A percentile compares a stretch with the other conserved stretches of the same genome.
These are phyloP conservation scores for Grallaria varia DNA, from an alignment of 2,113 vertebrate genomes.

Conservation along the genomic window DNA sequence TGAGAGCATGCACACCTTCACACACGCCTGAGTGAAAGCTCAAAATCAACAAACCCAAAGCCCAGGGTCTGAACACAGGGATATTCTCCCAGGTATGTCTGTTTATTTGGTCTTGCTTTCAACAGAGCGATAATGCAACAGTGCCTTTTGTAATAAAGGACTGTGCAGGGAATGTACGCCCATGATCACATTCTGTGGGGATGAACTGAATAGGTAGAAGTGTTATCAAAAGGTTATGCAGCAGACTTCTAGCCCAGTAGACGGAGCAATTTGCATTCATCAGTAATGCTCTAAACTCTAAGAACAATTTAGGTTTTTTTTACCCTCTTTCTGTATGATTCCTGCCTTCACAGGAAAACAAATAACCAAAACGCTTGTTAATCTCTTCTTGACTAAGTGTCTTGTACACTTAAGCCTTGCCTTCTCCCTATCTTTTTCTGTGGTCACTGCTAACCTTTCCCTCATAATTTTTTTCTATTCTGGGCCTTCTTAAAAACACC, in stretches of 20 bases:
- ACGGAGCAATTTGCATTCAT: background rate
- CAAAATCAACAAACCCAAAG: background rate
- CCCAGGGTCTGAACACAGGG: background rate
- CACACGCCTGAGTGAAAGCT: rapidly evolving
- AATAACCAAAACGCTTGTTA: background rate
- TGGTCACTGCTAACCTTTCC: background rate
- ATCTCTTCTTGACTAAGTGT: background rate
- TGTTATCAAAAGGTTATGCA: background rate
- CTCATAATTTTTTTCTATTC: background rate
- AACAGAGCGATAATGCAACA: rapidly evolving
- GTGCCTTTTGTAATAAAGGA: background rate
- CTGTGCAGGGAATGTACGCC: background rate
- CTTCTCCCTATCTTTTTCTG: background rate
- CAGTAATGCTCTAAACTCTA: constrained; percentile 23
- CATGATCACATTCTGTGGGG: rapidly evolving
- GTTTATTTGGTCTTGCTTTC: background rate
- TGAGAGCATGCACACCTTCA: background rate
- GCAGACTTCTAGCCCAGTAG: background rate
- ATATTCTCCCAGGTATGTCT: background rate
- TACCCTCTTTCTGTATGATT: background rate
- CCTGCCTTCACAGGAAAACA: background rate
- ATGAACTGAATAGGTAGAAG: background rate
- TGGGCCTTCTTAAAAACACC: background rate
- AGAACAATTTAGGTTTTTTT: constrained; percentile 2
- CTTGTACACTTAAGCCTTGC: background rate